Percentiles rank a stretch among this genome's conserved stretches.
Evolutionary conservation across 2,888 invertebrate species (phyloP).

Genomic region (Pelosia muscerda): DNA sequence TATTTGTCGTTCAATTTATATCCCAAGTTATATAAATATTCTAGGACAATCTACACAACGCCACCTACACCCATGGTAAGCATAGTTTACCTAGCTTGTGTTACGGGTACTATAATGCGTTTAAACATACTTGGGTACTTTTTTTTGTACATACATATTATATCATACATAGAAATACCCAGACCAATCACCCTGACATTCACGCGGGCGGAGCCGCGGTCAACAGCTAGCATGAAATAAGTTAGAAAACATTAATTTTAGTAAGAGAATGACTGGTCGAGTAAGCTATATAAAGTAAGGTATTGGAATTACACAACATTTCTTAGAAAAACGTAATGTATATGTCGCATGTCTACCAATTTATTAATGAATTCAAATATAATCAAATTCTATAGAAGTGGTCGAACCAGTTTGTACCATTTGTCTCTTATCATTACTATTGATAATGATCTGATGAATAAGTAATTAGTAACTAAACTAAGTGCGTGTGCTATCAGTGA

Average conservation of each 20-base stretch:
- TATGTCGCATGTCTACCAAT: not conserved
- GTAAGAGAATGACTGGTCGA: not conserved
- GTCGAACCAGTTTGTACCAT: not conserved
- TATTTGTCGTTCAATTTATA: not conserved
- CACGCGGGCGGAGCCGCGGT: too few relatives aligned
- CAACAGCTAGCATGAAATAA: not conserved
- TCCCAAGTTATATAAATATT: too few relatives aligned
- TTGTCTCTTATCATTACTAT: not conserved
- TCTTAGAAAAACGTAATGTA: not conserved
- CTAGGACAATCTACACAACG: too few relatives aligned
- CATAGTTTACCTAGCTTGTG: too few relatives aligned
- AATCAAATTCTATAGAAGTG: not conserved
- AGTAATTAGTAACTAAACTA: not conserved
- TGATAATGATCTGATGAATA: slow-evolving; percentile 3
- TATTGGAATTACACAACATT: not conserved
- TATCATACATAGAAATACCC: too few relatives aligned
- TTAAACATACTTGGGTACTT: too few relatives aligned
- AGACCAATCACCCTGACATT: too few relatives aligned
- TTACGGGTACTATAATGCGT: too few relatives aligned
- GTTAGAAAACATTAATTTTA: not conserved
- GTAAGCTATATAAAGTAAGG: too few relatives aligned
- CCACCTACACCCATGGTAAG: too few relatives aligned
- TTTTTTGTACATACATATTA: too few relatives aligned
- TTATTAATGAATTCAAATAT: slow-evolving; percentile 4
- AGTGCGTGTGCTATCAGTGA: not conserved